Conservation (phyloP, 2,113 vertebrate genomes). For the Pomatorhinus ruficollis region DNA sequence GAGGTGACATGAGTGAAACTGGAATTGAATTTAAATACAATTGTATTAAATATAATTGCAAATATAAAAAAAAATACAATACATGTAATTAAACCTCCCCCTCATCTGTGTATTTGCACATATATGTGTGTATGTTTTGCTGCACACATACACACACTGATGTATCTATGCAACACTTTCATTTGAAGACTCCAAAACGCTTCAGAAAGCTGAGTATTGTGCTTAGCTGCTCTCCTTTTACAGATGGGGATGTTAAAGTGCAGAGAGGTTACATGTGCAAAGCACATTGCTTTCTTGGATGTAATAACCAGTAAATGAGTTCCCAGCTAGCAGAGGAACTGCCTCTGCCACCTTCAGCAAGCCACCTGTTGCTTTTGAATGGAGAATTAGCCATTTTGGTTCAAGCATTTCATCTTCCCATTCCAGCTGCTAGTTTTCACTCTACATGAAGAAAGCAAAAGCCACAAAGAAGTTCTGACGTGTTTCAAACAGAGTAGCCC, state of each 20-base stretch:
- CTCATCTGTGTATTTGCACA: neutral
- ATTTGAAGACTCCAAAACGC: neutral
- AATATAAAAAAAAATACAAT: neutral
- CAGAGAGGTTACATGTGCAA: conserved; percentile 49
- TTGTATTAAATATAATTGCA: neutral
- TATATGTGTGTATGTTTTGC: neutral
- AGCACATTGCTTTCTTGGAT: conserved; percentile 31
- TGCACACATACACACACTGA: neutral
- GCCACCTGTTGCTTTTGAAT: conserved; percentile 40
- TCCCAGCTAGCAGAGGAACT: conserved; percentile 19
- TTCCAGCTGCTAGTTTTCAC: neutral
- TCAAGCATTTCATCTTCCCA: neutral
- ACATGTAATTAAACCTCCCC: neutral
- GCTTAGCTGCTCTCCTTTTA: neutral
- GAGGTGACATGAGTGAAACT: neutral
- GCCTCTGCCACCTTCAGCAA: conserved; percentile 35
- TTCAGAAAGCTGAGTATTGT: neutral
- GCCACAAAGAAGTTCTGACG: neutral
- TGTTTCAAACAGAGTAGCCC: neutral
- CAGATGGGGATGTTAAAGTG: conserved; percentile 17
- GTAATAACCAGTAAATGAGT: conserved; percentile 28
- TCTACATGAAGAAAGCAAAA: conserved; percentile 2
- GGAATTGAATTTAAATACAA: neutral
- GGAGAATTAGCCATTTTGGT: conserved; percentile 7
- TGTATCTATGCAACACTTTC: neutral